Evolutionary conservation across 2,888 invertebrate species (phyloP).

Genomic region (Sminthurides aquaticus): DNA sequence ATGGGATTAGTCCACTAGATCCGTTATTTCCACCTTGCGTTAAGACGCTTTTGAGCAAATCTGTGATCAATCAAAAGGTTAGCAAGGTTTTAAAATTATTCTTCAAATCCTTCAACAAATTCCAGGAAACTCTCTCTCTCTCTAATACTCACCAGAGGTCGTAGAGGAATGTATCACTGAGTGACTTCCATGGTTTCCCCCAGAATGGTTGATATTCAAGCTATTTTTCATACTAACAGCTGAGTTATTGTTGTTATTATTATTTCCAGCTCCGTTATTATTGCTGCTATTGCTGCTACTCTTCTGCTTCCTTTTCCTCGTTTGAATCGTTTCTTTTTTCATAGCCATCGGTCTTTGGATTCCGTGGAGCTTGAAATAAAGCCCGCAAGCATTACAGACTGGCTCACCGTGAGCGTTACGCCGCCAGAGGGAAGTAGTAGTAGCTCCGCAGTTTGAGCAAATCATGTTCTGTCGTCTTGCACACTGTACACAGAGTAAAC

Average conservation of each 20-base stretch:
- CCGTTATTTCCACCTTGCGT: constrained; percentile 3
- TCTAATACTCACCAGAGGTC: neutral
- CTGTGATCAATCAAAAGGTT: constrained; percentile 11
- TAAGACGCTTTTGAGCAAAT: constrained; percentile 28
- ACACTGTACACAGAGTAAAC: neutral
- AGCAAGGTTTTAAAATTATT: neutral
- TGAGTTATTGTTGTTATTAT: constrained; percentile 18
- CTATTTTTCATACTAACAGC: neutral
- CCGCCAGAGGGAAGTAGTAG: constrained; percentile 89
- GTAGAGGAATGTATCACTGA: constrained; percentile 7
- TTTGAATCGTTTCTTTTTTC: constrained; percentile 99
- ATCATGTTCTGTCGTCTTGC: constrained; percentile 61
- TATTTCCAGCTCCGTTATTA: constrained; percentile 4
- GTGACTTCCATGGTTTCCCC: constrained; percentile 12
- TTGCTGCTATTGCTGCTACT: constrained; percentile 45
- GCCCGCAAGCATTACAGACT: constrained; percentile 64
- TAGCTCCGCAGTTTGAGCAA: constrained; percentile 91
- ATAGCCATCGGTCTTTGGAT: constrained; percentile 87
- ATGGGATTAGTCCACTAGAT: neutral
- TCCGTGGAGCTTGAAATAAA: constrained; percentile 65
- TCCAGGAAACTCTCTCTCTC: neutral
- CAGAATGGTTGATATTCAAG: neutral
- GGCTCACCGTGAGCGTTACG: constrained; percentile 55
- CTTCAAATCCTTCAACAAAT: neutral
- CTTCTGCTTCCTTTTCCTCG: constrained; percentile 87